Base-by-base conservation (phyloP, 2,113 vertebrate species). In the Centropristis striata region DNA sequence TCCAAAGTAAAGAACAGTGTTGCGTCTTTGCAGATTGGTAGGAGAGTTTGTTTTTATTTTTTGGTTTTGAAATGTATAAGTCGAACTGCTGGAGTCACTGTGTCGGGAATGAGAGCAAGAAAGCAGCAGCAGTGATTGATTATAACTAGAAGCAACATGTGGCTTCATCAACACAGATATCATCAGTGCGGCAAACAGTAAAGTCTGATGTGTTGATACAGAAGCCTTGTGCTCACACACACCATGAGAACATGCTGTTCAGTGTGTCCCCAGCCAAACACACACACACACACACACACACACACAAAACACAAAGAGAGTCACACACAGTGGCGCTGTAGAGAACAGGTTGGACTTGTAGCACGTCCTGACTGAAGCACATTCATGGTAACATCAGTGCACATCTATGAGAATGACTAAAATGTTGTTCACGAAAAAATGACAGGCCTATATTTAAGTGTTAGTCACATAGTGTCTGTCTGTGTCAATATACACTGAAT, bases 311-410 rank as follows among this genome's bases (percentile, higher is more conserved):
- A 60, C 25, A 74, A 4, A 47, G 28, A 65, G 41, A 63, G 12
- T n/a, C 47, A 72, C 14, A 50, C 51, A 54, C 47, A 51, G 28
- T 14, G 60, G 66, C 20, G 5, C 70, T 28, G n/a, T 60, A 23
- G 71, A 42, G 39, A 85, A 77, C 81, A 75, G 86, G 73, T 85
- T 88, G 51, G 44, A 83, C 81, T 69, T 71, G 71, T 64, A 64
- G 4, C 5, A 12, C 20, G 9, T 75, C 20, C 13, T 60, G 25
- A 80, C 28, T 71, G 50, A 14, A 53, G 63, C 37, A 42, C 71
- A 66, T 53, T 21, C 36, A 60, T 57, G 69, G 64, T 10, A 25
- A 64, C 39, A 27, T 42, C 20, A 25, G 61, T 59, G 53, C 58
- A 50, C 64, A 65, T 71, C 25, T 54, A 53, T 53, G 25, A 42